These are phyloP conservation scores for Poliocrania exsul DNA, from an alignment of 2,797 vertebrate genomes.

Conservation along the genomic window DNA sequence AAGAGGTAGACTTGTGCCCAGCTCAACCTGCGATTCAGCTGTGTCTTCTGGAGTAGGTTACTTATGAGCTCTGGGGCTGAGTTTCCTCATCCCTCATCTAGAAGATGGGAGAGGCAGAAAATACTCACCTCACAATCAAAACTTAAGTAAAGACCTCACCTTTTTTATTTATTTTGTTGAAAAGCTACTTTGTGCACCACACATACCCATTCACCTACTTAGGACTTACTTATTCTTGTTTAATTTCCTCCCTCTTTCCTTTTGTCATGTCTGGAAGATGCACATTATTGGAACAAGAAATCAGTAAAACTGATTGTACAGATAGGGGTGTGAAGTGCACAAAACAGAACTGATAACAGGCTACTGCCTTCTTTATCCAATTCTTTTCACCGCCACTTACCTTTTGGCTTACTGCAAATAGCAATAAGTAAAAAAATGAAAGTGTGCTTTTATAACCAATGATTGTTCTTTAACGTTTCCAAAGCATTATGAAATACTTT, in stretches of 20 bases:
- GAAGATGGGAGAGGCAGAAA: not conserved
- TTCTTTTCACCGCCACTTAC: not conserved
- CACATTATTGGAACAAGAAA: not conserved
- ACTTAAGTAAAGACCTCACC: not conserved
- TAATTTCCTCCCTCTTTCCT: not conserved
- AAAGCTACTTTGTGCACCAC: not conserved
- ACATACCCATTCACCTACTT: not conserved
- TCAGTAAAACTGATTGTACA: not conserved
- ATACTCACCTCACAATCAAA: not conserved
- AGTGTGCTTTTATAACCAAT: constrained; percentile 1
- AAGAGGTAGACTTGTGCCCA: not conserved
- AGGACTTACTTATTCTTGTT: not conserved
- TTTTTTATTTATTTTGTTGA: not conserved
- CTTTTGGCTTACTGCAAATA: not conserved
- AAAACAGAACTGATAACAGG: not conserved
- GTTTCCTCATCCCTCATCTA: not conserved
- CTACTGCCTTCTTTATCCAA: not conserved
- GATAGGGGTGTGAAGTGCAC: not conserved
- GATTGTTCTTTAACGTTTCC: not conserved
- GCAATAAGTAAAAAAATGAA: not conserved
- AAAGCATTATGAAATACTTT: constrained; percentile 32
- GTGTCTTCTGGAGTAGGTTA: not conserved
- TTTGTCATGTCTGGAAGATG: not conserved
- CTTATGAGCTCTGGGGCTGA: not conserved
- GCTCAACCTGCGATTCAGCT: not conserved